phyloP scores from a whole-genome alignment of 2,888 invertebrate genomes.

The Alitta virens region DNA sequence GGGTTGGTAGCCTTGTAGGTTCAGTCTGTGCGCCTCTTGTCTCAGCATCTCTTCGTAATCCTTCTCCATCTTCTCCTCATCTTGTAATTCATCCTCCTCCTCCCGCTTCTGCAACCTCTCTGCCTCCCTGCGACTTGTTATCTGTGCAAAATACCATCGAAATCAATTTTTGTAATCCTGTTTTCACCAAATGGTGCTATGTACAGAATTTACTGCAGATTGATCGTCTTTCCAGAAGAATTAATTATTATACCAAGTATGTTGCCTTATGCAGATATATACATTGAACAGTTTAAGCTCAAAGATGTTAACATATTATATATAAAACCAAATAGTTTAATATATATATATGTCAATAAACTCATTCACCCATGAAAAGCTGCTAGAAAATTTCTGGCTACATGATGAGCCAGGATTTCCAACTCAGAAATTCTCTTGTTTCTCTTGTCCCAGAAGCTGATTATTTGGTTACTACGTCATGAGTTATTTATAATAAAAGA shows the following conservation, averaged over 20 bases:
- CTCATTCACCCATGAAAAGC: no score
- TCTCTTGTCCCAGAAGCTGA: no score
- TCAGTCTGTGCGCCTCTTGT: constrained; percentile 47
- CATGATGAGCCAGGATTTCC: no score
- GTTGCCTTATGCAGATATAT: not conserved
- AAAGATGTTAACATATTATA: not conserved
- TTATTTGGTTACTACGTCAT: no score
- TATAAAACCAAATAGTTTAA: not conserved
- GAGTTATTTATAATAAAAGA: no score
- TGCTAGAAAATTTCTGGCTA: no score
- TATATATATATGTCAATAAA: not conserved
- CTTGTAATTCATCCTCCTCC: constrained; percentile 34
- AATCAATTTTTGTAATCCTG: not conserved
- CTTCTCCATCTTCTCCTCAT: constrained; percentile 39
- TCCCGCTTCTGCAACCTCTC: constrained; percentile 29
- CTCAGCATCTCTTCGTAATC: constrained; percentile 46
- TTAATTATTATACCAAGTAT: not conserved
- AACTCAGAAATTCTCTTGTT: no score
- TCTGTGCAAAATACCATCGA: constrained; percentile 26
- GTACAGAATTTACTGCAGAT: not conserved
- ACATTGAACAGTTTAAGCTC: not conserved
- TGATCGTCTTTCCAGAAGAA: not conserved
- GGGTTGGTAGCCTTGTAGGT: constrained; percentile 39
- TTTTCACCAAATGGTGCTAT: not conserved
- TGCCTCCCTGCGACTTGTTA: constrained; percentile 34